phyloP scores from a whole-genome alignment of 2,888 invertebrate genomes.

The Notodonta dromedarius region DNA sequence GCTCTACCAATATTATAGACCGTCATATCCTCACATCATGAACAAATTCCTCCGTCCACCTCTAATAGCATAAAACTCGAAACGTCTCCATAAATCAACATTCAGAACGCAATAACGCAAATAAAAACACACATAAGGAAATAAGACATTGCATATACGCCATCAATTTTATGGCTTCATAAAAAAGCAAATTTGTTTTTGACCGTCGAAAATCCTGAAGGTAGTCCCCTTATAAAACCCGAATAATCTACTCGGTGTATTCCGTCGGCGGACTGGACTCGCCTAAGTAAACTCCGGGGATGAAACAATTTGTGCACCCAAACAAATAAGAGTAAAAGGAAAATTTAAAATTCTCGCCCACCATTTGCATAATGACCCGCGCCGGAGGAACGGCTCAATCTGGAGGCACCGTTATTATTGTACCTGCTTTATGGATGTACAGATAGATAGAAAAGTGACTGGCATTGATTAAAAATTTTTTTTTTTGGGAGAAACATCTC shows the following conservation, averaged over 20 bases:
- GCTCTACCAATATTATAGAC: too few species aligned
- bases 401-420: constrained; percentile 45
- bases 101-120: constrained; percentile 29
- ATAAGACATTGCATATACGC: constrained; percentile 31
- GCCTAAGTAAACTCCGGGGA: constrained; percentile 60
- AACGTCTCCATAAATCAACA: constrained; percentile 37
- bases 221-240: constrained; percentile 43
- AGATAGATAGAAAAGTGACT: constrained; percentile 14
- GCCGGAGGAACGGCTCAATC: constrained; percentile 65
- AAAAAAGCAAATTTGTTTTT: constrained; percentile 40
- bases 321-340: constrained; percentile 71
- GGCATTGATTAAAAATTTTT: too few species aligned
- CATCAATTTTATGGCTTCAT: constrained; percentile 35
- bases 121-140: constrained; percentile 37
- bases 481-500: too few species aligned
- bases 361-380: constrained; percentile 70
- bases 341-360: constrained; percentile 64
- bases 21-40: too few species aligned
- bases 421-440: constrained; percentile 45
- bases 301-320: constrained; percentile 72
- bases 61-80: constrained; percentile 24
- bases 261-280: constrained; percentile 37
- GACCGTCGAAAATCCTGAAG: constrained; percentile 38
- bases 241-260: constrained; percentile 48
- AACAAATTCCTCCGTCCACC: neutral